phyloP scores from a whole-genome alignment of 1,140 invertebrate species.

The Heliconius congener region DNA sequence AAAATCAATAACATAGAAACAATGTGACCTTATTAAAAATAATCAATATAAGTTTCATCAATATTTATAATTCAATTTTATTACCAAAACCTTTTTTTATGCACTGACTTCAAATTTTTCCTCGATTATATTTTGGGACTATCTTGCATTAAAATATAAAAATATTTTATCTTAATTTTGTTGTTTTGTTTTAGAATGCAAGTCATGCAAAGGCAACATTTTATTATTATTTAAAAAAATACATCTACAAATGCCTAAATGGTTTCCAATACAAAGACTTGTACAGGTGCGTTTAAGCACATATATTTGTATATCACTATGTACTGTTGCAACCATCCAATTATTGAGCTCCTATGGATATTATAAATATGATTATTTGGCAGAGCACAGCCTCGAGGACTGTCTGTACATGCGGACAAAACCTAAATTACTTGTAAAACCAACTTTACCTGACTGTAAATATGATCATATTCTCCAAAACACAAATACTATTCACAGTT shows the following conservation, averaged over 20 bases:
- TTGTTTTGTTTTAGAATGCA: conserved; percentile 8
- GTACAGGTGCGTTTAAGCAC: conserved; percentile 48
- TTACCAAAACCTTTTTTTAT: background rate
- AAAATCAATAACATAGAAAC: background rate
- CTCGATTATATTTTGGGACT: background rate
- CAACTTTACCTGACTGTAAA: conserved; percentile 53
- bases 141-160: background rate
- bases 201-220: conserved; percentile 1
- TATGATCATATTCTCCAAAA: conserved; percentile 57
- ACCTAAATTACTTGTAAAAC: conserved; percentile 51
- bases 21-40: background rate
- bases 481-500: conserved; percentile 40
- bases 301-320: conserved; percentile 41
- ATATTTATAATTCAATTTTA: background rate
- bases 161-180: background rate
- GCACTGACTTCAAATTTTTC: background rate
- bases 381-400: conserved; percentile 44
- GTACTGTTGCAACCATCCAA: conserved; percentile 50
- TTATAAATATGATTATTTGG: conserved; percentile 59
- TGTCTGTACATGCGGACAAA: conserved; percentile 53
- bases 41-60: background rate
- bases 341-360: conserved; percentile 51
- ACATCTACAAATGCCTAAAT: conserved; percentile 58
- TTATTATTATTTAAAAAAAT: background rate
- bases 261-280: conserved; percentile 47